Base-by-base conservation (phyloP, 2,888 invertebrate species). In the Archips crataeganus region DNA sequence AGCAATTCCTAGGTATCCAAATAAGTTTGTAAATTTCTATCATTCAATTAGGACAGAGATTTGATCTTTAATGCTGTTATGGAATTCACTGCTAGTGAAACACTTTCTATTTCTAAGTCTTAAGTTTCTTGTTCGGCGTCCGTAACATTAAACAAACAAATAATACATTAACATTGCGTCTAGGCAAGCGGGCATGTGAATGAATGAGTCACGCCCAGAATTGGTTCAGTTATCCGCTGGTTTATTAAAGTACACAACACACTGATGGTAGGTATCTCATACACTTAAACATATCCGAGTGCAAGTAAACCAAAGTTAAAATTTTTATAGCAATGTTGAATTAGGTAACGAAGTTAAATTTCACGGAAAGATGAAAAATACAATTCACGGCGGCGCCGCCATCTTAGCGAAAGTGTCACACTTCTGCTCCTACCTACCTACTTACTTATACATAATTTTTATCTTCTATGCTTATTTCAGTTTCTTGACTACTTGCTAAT, bases 181-280 rank as follows among this genome's bases (percentile, higher is more conserved):
- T 73, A 74, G 69, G 73, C 69, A 64, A 64, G 84, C 82, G 82
- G 84, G 88, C 87, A 87, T 87, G 84, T 92, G 93, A 93, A 93
- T 92, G 92, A 90, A 90, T 92, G 92, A 93, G 85, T 92, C 93
- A 92, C 84, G 81, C 80, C 82, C 86, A 85, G 85, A 89, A 89
- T 90, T 88, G 88, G 87, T 90, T 88, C 85, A 88, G 86, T 87
- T 88, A 87, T 85, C 83, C 83, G 80, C 80, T 85, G 84, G 84
- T 88, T 86, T 86, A 85, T 85, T 85, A 81, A 80, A 79, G 79
- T 79, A 79, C 76, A 77, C 75, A 59, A 42, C 60, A 54, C 36
- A 57, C 51, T 60, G 59, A 66, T 54, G 54, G 54, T 54, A 54
- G 54, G 54, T 23, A 54, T n/a, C 65, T 49, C 49, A 62, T 51